A percentile compares a stretch with the other conserved stretches of the same genome.
Evolutionary conservation across 2,888 invertebrate species (phyloP).

Genomic region (Anthophora plumipes): DNA sequence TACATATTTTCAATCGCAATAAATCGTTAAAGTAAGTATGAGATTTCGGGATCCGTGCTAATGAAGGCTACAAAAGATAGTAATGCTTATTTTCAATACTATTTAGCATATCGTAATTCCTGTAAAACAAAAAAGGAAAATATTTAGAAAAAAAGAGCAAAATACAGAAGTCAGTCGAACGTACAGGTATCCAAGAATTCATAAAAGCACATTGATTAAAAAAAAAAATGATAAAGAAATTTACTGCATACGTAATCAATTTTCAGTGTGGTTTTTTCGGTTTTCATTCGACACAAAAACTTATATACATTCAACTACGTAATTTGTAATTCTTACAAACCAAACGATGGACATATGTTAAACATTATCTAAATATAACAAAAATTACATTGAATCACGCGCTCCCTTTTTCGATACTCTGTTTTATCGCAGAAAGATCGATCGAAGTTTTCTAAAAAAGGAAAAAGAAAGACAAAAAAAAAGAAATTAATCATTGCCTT

Average conservation of each 20-base stretch:
- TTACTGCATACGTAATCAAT: constrained; percentile 16
- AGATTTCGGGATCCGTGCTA: constrained; percentile 29
- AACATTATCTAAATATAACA: constrained; percentile 26
- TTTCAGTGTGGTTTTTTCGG: constrained; percentile 22
- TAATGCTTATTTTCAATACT: constrained; percentile 57
- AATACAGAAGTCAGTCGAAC: constrained; percentile 16
- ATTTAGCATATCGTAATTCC: constrained; percentile 56
- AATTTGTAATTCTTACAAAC: constrained; percentile 24
- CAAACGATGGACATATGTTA: constrained; percentile 20
- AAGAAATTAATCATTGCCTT: constrained; percentile 57
- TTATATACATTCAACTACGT: constrained; percentile 3
- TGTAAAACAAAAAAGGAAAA: constrained; percentile 35
- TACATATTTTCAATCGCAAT: constrained; percentile 46
- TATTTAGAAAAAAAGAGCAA: constrained; percentile 17
- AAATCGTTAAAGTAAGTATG: constrained; percentile 18
- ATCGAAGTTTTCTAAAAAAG: constrained; percentile 47
- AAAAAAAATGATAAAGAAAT: constrained; percentile 14
- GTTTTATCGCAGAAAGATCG: constrained; percentile 18
- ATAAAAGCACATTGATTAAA: constrained; percentile 30
- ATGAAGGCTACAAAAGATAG: constrained; percentile 44
- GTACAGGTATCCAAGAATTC: constrained; percentile 25
- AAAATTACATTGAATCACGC: constrained; percentile 20
- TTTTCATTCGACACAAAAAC: constrained; percentile 21
- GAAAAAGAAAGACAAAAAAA: background rate
- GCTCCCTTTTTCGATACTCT: constrained; percentile 31